These are phyloP conservation scores for Andinoacara biseriatus DNA, from an alignment of 2,113 vertebrate species.

Conservation along the genomic window DNA sequence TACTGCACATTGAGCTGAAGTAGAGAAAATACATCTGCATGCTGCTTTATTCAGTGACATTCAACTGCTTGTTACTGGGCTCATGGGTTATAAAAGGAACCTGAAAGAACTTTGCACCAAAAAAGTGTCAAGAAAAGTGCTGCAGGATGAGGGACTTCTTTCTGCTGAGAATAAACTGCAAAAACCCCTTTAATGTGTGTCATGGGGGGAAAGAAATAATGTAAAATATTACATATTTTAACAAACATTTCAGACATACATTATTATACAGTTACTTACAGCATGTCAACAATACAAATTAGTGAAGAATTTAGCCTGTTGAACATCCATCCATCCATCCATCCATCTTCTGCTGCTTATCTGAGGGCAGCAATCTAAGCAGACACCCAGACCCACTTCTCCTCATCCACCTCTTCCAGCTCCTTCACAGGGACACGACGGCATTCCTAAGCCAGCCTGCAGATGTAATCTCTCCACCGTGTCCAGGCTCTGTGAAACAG, in stretches of 20 bases:
- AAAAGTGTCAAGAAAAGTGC: not conserved
- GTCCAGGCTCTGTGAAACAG: not conserved
- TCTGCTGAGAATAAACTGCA: not conserved
- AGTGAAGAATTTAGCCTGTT: not conserved
- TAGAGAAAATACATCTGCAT: not conserved
- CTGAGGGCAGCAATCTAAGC: no score
- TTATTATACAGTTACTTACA: not conserved
- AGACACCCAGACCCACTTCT: no score
- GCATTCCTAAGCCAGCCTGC: no score
- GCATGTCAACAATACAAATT: not conserved
- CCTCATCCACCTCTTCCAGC: no score
- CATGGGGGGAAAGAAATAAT: not conserved
- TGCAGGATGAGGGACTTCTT: not conserved
- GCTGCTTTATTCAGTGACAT: conserved; percentile 13
- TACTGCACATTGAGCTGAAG: not conserved
- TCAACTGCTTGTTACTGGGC: not conserved
- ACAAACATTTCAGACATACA: not conserved
- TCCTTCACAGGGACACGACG: no score
- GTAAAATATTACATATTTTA: not conserved
- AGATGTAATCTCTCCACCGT: no score
- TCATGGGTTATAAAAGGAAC: not conserved
- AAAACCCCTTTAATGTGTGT: not conserved
- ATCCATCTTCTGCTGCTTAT: no score
- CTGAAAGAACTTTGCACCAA: not conserved
- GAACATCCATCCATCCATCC: not conserved